phyloP scores from a whole-genome alignment of 2,888 invertebrate genomes.

The Bugulina stolonifera region DNA sequence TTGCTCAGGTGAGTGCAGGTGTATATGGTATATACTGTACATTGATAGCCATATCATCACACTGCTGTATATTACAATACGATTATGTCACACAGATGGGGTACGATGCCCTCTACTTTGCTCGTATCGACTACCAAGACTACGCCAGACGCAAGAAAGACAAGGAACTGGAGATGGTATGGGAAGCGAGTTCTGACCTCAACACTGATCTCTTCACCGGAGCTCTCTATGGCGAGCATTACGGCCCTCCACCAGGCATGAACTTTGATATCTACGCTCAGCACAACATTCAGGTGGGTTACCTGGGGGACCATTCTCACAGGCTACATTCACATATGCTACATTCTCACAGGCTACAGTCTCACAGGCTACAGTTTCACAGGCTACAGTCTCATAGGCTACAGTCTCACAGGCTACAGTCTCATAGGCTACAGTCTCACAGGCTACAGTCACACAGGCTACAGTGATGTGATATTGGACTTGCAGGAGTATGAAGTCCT shows the following conservation, averaged over 20 bases:
- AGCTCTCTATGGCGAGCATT: constrained; percentile 56
- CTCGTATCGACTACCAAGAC: constrained; percentile 79
- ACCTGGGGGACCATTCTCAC: constrained; percentile 64
- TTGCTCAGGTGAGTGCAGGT: constrained; percentile 56
- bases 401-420: no score
- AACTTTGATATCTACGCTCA: constrained; percentile 28
- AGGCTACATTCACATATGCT: no score
- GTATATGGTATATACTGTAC: no score
- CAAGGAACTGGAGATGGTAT: constrained; percentile 74
- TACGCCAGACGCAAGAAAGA: constrained; percentile 61
- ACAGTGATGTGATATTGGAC: no score
- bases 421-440: no score
- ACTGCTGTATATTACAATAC: no score
- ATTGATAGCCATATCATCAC: no score
- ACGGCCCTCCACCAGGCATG: constrained; percentile 57
- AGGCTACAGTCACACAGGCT: no score
- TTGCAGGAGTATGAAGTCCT: no score
- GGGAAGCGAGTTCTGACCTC: constrained; percentile 61
- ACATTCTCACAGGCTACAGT: no score
- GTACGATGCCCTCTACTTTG: constrained; percentile 80
- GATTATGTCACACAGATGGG: constrained; percentile 68
- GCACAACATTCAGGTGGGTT: constrained; percentile 26
- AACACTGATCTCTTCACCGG: constrained; percentile 67
- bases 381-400: no score
- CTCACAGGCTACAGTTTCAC: no score